A percentile compares a stretch with the other conserved stretches of the same genome.
Conservation (phyloP, 2,797 vertebrate species). For the Lithobates sylvaticus region DNA sequence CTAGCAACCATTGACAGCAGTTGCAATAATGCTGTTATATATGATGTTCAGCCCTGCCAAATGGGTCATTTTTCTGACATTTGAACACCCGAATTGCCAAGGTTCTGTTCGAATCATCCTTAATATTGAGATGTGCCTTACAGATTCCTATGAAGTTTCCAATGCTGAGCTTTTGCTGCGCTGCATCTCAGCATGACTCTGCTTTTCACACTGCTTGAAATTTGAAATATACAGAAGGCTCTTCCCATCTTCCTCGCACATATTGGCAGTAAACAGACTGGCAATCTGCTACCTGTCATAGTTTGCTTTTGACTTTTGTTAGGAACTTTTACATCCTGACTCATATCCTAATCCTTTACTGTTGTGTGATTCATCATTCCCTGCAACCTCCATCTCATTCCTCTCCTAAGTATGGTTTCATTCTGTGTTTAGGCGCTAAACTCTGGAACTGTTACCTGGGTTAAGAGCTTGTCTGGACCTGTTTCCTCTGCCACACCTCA, state of each 20-base stretch:
- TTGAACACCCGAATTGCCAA: too few species aligned
- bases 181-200: conserved; percentile 8
- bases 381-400: conserved; percentile 1
- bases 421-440: conserved; percentile 2
- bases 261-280: not conserved
- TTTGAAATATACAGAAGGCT: not conserved
- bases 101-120: too few species aligned
- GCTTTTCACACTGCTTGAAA: not conserved
- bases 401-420: conserved; percentile 9
- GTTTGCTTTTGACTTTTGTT: conserved; percentile 20
- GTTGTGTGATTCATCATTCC: conserved; percentile 38
- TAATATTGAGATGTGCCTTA: not conserved
- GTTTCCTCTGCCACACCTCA: conserved; percentile 10
- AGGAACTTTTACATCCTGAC: conserved; percentile 42
- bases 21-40: too few species aligned
- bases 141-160: not conserved
- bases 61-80: too few species aligned
- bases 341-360: conserved; percentile 32
- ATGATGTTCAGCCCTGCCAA: too few species aligned
- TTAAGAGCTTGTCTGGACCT: conserved; percentile 18
- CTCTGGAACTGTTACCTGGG: conserved; percentile 29
- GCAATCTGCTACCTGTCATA: conserved; percentile 21
- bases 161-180: not conserved
- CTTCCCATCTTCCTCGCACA: not conserved
- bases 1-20: too few species aligned